Conservation (phyloP, 2,113 vertebrate genomes). For the Panthera leo region DNA sequence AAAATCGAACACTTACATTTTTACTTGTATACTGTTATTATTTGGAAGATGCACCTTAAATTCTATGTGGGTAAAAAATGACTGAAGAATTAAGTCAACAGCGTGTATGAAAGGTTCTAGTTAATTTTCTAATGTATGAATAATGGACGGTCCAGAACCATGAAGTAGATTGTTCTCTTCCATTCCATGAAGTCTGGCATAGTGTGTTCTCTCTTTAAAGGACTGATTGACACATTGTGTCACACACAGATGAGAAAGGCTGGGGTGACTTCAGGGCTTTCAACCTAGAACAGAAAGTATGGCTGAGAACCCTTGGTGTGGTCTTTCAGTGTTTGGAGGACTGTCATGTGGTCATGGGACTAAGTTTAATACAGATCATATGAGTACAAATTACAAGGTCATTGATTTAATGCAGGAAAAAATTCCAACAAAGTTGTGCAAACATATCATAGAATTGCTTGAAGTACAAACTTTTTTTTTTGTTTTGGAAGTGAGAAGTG, state of each 20-base stretch:
- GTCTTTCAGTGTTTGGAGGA: neutral
- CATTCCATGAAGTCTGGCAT: no score
- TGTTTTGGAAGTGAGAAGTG: neutral
- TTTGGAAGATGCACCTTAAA: neutral
- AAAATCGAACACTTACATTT: neutral
- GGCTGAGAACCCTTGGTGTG: neutral
- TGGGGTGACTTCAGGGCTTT: neutral
- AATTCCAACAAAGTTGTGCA: neutral
- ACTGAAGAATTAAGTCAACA: neutral
- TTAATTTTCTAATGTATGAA: neutral
- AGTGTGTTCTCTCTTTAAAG: neutral
- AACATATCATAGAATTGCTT: neutral
- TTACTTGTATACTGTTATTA: neutral
- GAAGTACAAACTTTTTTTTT: neutral
- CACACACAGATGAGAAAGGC: neutral
- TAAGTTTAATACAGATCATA: slow-evolving; percentile 20
- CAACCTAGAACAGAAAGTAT: neutral
- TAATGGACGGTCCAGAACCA: neutral
- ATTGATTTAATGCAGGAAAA: neutral
- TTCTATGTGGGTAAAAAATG: neutral
- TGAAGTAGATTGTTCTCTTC: neutral
- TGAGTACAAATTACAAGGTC: neutral
- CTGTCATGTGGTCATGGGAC: neutral
- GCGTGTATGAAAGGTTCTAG: neutral
- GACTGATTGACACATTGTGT: neutral